Conservation (phyloP, 2,113 vertebrate genomes). For the Cranoglanis bouderius region DNA sequence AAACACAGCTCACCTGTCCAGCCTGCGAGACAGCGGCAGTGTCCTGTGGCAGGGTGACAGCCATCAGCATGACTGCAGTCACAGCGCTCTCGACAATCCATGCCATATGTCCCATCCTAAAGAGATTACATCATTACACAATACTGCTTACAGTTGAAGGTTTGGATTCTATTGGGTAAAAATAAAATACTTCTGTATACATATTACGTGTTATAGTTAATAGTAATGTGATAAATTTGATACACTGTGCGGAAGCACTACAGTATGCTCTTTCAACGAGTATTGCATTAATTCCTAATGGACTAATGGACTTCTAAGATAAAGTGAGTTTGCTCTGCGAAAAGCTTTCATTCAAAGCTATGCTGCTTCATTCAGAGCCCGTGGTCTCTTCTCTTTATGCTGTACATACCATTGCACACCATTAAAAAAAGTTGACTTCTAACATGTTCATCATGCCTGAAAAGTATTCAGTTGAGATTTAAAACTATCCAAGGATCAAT, state of each 20-base stretch:
- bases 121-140: constrained; percentile 6
- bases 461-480: background rate
- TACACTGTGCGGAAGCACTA: background rate
- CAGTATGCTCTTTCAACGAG: background rate
- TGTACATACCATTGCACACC: background rate
- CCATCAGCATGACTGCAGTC: constrained; percentile 95
- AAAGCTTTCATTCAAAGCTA: background rate
- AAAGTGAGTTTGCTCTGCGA: constrained; percentile 15
- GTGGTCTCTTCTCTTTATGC: background rate
- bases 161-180: background rate
- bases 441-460: background rate
- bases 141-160: background rate
- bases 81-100: constrained; percentile 89
- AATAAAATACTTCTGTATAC: background rate
- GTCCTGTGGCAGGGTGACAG: constrained; percentile 89
- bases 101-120: constrained; percentile 90
- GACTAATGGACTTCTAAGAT: background rate
- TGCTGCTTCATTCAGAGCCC: background rate
- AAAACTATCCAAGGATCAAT: background rate
- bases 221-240: background rate
- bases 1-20: constrained; percentile 85
- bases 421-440: background rate
- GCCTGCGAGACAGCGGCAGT: constrained; percentile 90
- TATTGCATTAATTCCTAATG: background rate
- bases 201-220: background rate